Conservation (phyloP, 2,888 invertebrate genomes). For the Apotomis capreana region DNA sequence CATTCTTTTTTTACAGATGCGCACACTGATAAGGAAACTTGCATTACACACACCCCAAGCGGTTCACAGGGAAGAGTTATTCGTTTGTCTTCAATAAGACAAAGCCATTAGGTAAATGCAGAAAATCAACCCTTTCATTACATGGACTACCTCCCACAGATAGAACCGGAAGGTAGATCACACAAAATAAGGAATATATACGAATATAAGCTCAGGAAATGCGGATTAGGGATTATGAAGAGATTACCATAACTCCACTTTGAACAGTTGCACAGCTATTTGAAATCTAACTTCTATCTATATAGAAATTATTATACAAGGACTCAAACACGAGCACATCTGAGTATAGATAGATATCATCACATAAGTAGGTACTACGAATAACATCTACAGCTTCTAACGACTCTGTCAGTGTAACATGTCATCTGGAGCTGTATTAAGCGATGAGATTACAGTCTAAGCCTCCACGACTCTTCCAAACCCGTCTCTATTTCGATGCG, state of each 20-base stretch:
- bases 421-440: constrained; percentile 22
- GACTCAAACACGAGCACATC: neutral
- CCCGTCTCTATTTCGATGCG: neutral
- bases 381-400: neutral
- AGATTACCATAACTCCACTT: constrained; percentile 1
- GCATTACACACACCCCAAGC: no score
- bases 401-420: constrained; percentile 22
- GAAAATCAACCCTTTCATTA: no score
- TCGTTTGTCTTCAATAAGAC: no score
- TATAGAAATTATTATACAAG: neutral
- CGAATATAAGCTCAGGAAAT: neutral
- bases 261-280: neutral
- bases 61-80: no score
- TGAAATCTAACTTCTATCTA: no score
- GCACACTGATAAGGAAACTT: no score
- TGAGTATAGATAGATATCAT: neutral
- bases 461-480: neutral
- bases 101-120: no score
- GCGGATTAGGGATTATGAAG: constrained; percentile 10
- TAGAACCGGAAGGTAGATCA: no score
- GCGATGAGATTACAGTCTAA: constrained; percentile 15
- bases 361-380: no score
- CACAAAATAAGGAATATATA: no score
- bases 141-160: no score
- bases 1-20: no score